These are phyloP conservation scores for Coreoperca whiteheadi DNA, from an alignment of 2,113 vertebrate genomes.

Conservation along the genomic window DNA sequence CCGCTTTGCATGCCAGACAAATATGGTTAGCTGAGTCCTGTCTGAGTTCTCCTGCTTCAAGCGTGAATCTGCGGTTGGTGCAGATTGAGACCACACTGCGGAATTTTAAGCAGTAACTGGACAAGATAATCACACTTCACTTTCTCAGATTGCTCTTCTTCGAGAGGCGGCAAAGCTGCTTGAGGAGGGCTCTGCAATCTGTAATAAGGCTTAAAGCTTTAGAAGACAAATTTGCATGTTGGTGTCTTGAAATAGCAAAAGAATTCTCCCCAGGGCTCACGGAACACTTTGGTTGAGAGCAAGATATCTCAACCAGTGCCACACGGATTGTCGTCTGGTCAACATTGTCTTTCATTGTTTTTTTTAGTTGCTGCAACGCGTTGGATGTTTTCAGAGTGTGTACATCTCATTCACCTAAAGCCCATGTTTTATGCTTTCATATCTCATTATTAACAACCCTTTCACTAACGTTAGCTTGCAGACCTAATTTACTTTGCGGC, in stretches of 20 bases:
- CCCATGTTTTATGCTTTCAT: too few relatives aligned
- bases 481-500: too few relatives aligned
- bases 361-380: too few relatives aligned
- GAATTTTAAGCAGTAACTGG: constrained; percentile 47
- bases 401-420: too few relatives aligned
- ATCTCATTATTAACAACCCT: too few relatives aligned
- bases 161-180: constrained; percentile 4
- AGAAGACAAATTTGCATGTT: constrained; percentile 25
- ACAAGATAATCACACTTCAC: constrained; percentile 28
- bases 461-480: too few relatives aligned
- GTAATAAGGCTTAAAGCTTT: constrained; percentile 13
- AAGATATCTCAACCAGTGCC: neutral
- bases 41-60: constrained; percentile 2
- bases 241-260: constrained; percentile 15
- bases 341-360: too few relatives aligned
- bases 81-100: constrained; percentile 18
- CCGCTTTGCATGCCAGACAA: constrained; percentile 16
- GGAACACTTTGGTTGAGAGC: neutral
- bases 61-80: constrained; percentile 17
- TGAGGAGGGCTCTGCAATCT: constrained; percentile 23
- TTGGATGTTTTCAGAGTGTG: too few relatives aligned
- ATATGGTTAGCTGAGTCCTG: neutral
- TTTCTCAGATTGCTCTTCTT: constrained; percentile 25
- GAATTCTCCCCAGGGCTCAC: neutral
- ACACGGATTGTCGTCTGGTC: neutral